Base-by-base conservation (phyloP, 1,140 invertebrate genomes). In the Triops longicaudatus region DNA sequence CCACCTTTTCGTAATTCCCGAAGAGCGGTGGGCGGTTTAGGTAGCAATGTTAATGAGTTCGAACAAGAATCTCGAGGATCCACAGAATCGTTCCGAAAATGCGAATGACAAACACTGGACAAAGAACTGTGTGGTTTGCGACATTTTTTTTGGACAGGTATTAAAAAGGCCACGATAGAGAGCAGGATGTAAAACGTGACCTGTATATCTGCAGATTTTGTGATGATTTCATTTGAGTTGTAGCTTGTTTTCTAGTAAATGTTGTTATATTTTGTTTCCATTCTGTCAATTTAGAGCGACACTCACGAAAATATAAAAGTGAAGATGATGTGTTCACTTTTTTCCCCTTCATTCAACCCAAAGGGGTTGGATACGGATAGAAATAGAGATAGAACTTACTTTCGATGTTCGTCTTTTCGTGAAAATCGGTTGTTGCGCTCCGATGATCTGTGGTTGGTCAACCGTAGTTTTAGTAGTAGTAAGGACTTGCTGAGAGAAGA, bases 351-450 rank as follows among this genome's bases (percentile, higher is more conserved):
- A 37, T 37, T 37, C 31, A 37, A 37, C 31, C 31, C 31, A 37
- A 37, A 7, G 7, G 31, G 31, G 2, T 4, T 37, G 31, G 31
- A 37, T 37, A 37, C 7, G 7, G 31, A 37, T 37, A 37, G 50
- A n/a, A 22, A 63, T 63, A 63, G 50, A 17, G 31, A 37, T 37
- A 63, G 50, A 63, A 63, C 17, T 63, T 6, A n/a, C 50, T 63
- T 14, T 63, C 50, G 50, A n/a, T 17, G 50, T 14, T 63, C 50
- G 50, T 22, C 50, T 63, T 37, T 63, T 63, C 50, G 50, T 63
- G 50, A 63, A 63, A 63, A 63, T 63, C 50, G 50, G 31, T 22
- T 63, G 50, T 63, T 63, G 50, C 50, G 50, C 50, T 63, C 50
- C 17, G 50, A 63, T 63, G 50, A 63, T 63, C 50, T 14, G 17